Evolutionary conservation across 2,113 vertebrate species (phyloP).

Genomic region (Vulpes vulpes): DNA sequence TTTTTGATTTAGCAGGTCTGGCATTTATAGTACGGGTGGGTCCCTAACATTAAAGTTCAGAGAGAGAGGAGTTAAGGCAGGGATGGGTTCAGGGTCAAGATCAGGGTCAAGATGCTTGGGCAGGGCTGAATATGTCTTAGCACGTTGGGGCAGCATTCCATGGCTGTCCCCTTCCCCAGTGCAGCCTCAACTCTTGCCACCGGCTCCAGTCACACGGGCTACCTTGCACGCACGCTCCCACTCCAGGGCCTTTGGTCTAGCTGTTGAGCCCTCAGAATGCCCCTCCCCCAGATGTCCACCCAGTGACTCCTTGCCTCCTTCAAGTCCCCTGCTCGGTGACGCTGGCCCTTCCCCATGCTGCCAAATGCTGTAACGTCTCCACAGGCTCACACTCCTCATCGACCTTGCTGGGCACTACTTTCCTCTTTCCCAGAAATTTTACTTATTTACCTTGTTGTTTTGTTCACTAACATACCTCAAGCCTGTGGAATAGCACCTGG

Average conservation of each 20-base stretch:
- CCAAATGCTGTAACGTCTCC: neutral
- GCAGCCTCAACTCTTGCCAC: neutral
- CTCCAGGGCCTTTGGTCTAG: neutral
- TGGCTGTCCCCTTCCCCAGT: neutral
- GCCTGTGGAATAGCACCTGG: neutral
- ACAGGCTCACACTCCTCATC: too few species aligned
- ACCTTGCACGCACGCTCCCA: neutral
- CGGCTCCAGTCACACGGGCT: neutral
- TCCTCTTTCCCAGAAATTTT: neutral
- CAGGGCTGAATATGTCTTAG: neutral
- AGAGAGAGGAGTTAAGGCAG: neutral
- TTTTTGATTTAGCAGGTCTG: neutral
- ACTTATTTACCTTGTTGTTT: neutral
- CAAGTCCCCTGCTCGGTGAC: neutral
- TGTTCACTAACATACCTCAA: neutral
- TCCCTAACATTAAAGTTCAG: neutral
- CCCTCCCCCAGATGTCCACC: neutral
- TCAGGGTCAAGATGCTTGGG: neutral
- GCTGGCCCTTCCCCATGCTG: neutral
- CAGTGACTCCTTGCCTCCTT: neutral
- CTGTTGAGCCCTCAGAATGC: neutral
- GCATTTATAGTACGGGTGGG: neutral
- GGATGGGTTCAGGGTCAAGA: neutral
- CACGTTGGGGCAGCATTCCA: fast-evolving
- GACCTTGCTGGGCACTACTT: fast-evolving